Base-by-base conservation (phyloP, 2,888 invertebrate genomes). In the Lasioglossum figueresi region DNA sequence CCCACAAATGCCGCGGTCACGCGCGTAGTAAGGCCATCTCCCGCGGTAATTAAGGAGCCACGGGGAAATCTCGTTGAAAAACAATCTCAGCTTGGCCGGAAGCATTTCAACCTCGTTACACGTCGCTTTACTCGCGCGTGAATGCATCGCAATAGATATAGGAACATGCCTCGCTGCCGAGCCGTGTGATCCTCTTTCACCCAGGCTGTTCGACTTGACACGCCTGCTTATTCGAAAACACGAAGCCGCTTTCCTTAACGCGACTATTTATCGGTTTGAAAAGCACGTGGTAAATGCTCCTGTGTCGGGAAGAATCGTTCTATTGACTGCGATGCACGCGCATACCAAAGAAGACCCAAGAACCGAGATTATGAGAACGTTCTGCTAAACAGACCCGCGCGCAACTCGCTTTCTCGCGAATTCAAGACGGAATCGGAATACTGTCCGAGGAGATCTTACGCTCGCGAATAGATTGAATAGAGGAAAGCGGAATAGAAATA, bases 41-140 rank as follows among this genome's bases (percentile, higher is more conserved):
- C 19, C 63, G 83, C 52, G 52, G 56, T 83, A 76, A 84, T 79
- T 83, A 83, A 79, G 66, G 43, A 75, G n/a, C 45, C 76, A 37
- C 27, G 16, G 72, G n/a, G 56, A 45, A 48, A 59, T 76, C 63
- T 66, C 76, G 75, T 79, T 45, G 79, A 72, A 52, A 72, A 83
- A 79, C 79, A 79, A 83, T 83, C 71, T 84, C 72, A 31, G 19
- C 71, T 10, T 34, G 48, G 31, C 4, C 56, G 63, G 37, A 19
- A 40, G 48, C 68, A 68, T 82, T 82, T 10, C 76, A n/a, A 45
- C 76, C 72, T 76, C 78, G 48, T 82, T 77, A 82, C 56, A 23
- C 14, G 45, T 43, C 48, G 31, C 37, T 74, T 40, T 37, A 1
- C 68, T 48, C 23, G 72, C 37, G 72, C 56, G 66, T 59, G 72